Base-by-base conservation (phyloP, 35 echinoderm and acorn worm species). In the Lytechinus pictus region DNA sequence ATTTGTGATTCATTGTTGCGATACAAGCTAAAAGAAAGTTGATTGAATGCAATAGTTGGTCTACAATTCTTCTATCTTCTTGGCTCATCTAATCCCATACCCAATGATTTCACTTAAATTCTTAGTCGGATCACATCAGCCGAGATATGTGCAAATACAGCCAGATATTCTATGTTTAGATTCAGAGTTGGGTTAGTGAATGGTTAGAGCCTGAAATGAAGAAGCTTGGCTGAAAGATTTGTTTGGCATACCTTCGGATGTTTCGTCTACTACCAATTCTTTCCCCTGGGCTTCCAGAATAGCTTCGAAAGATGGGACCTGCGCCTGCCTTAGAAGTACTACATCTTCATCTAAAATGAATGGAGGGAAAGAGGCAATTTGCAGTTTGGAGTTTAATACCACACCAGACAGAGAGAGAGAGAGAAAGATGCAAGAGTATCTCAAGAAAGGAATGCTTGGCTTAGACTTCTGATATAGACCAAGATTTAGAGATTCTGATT, bases 261-360 rank as follows among this genome's bases (percentile, higher is more conserved):
- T 93, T 53, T 97, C 97, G 94, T 96, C 95, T 72, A 96, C 66
- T 86, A 95, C 87, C 55, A 98, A 96, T 4, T 95, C 96, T 86
- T 97, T 94, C 44, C 96, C 96, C 72, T 97, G 94, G 8, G 96
- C 97, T 58, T 98, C 97, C 61, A 98, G 87, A 56, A 98, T 98
- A n/a, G 97, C 97, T 57, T 98, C 97, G 57, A 98, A 95, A 3
- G 97, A 98, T 28, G 94, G 96, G 4, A 94, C 94, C 61, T 94
- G 94, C 58, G 87, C 91, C 55, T 97, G 96, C 86, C 97, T 94
- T 86, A 98, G 86, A 57, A 98, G 94, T 51, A 97, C 94, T 33
- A 98, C 96, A 95, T 96, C 97, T 92, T 96, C 96, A 95, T 96
- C 96, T 96, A 89, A 44, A 94, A 12, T 10, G 24, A 9, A 27